A percentile compares a stretch with the other conserved stretches of the same genome.
These are phyloP conservation scores for Onychomys arenicola DNA, from an alignment of 2,797 vertebrate species.

Conservation along the genomic window DNA sequence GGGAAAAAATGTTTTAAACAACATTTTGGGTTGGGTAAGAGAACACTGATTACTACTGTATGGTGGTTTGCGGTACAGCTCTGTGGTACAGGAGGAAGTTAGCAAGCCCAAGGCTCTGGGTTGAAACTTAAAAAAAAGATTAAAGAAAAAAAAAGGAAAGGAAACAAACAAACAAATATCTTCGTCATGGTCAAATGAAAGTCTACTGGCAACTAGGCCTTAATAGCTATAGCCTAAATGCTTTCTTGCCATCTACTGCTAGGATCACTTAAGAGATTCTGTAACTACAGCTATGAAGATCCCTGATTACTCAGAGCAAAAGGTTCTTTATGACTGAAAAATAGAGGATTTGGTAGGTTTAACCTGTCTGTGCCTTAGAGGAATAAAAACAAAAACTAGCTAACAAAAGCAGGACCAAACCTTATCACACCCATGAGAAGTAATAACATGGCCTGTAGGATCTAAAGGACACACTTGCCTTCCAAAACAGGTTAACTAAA, in stretches of 20 bases:
- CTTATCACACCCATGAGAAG: neutral
- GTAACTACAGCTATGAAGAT: constrained; percentile 5
- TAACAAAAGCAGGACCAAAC: constrained; percentile 45
- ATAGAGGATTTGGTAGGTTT: constrained; percentile 2
- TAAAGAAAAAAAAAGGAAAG: neutral
- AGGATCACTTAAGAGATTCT: neutral
- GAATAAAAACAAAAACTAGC: constrained; percentile 38
- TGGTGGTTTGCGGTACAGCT: neutral
- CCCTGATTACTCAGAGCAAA: neutral
- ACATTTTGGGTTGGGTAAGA: neutral
- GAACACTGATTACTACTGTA: neutral
- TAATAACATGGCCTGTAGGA: neutral
- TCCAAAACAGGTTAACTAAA: neutral
- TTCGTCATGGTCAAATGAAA: constrained; percentile 2
- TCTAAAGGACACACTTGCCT: neutral
- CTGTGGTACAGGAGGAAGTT: neutral
- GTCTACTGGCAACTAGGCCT: neutral
- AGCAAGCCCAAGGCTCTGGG: neutral
- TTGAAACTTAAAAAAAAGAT: neutral
- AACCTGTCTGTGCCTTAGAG: constrained; percentile 36
- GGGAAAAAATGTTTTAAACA: neutral
- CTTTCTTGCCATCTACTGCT: constrained; percentile 24
- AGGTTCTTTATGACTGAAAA: neutral
- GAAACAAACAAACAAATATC: neutral
- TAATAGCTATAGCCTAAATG: neutral